Evolutionary conservation across 2,888 invertebrate genomes (phyloP).

Genomic region (Ormyrus pomaceus): DNA sequence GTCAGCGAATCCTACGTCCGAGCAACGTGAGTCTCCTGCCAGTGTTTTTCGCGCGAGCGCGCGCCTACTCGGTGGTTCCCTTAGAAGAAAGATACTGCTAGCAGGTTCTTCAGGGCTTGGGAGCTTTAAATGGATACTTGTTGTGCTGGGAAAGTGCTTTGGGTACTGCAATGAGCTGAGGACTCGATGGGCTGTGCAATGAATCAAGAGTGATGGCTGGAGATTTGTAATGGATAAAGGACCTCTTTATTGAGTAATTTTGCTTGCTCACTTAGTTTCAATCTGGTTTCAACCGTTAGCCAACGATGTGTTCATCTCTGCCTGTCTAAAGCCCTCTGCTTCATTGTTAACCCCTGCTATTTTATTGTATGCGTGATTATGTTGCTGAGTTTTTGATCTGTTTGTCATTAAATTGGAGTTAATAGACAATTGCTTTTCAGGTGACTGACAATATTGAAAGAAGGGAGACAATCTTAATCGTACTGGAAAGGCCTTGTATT

Average conservation of each 20-base stretch:
- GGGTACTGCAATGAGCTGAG: too few relatives aligned
- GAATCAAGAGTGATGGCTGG: background rate
- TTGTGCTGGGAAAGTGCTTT: background rate
- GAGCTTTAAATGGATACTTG: background rate
- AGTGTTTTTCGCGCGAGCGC: slow-evolving; percentile 29
- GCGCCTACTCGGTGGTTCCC: slow-evolving; percentile 44
- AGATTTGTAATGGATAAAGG: slow-evolving; percentile 27
- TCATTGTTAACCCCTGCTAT: background rate
- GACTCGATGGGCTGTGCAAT: background rate
- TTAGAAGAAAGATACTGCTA: background rate
- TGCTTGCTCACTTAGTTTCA: slow-evolving; percentile 32
- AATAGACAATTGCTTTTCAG: too few relatives aligned
- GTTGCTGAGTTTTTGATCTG: too few relatives aligned
- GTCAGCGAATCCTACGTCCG: slow-evolving; percentile 12
- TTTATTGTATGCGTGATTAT: slow-evolving; percentile 4
- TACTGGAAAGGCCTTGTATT: slow-evolving; percentile 18
- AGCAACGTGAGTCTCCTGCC: slow-evolving; percentile 14
- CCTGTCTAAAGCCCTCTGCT: background rate
- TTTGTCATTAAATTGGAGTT: too few relatives aligned
- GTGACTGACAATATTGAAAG: too few relatives aligned
- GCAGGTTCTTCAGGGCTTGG: background rate
- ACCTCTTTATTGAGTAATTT: slow-evolving; percentile 46
- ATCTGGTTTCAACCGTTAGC: slow-evolving; percentile 26
- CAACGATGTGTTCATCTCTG: slow-evolving; percentile 4
- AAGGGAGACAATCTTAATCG: background rate